Evolutionary conservation across 1,140 invertebrate species (phyloP), one percentile per base, ranked within the genome.

Genomic region (Diorhabda sublineata): DNA sequence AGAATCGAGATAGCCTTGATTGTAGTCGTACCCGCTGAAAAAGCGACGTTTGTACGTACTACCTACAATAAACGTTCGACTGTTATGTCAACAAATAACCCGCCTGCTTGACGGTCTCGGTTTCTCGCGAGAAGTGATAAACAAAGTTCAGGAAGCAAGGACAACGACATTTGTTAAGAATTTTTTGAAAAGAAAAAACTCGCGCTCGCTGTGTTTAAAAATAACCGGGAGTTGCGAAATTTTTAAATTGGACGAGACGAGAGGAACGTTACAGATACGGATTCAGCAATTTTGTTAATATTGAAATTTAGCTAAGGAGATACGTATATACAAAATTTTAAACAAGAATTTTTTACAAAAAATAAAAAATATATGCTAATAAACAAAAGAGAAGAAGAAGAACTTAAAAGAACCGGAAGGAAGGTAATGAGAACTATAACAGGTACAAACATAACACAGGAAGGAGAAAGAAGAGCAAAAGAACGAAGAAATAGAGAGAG

Each of bases 111-210:
- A 52, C 8, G 45, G 26, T 26, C 45, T 9, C 8, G 45, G 45
- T 9, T 52, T 9, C 45, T 52, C 45, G 8, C 45, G 5, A 52
- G 45, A 52, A 52, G 45, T 52, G 45, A 52, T 52, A 52, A 52
- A 52, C 45, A 52, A 52, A 52, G 45, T 52, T 52, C 45, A 52
- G 45, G 45, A 52, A 52, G 45, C 45, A 52, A 52, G 45, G 45
- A 52, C 45, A 52, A 52, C 45, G 45, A 52, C 45, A 52, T 52
- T 52, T 52, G 8, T 52, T 52, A 52, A 9, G 8, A 52, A 6
- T 52, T 26, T 26, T 26, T 26, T 26, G 26, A 26, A 26, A 26
- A 26, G 26, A 26, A 26, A 52, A 52, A 52, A 52, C 5, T 2
- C 45, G 45, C 11, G 11, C 45, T 5, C 11, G 11, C 45, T 5